These are phyloP conservation scores for Cydia amplana DNA, from an alignment of 1,140 invertebrate genomes.

Conservation along the genomic window DNA sequence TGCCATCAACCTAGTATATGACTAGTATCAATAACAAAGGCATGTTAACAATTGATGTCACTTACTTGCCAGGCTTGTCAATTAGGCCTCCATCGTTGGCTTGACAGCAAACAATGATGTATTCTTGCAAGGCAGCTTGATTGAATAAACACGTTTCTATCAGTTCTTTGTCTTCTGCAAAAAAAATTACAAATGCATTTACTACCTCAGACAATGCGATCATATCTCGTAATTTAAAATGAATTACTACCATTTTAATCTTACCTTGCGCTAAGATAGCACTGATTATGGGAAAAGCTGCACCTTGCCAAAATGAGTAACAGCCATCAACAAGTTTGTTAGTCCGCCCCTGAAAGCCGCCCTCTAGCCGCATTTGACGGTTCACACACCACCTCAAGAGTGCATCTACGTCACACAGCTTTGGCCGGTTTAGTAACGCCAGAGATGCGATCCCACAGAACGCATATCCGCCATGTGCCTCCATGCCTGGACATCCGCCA, in stretches of 20 bases:
- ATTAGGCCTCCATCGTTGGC: constrained; percentile 92
- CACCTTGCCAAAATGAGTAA: constrained; percentile 99
- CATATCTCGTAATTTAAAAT: background rate
- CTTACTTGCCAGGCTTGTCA: constrained; percentile 97
- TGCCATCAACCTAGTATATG: background rate
- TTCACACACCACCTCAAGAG: constrained; percentile 93
- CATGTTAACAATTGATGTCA: constrained; percentile 39
- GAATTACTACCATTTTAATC: constrained; percentile 22
- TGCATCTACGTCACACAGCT: constrained; percentile 88
- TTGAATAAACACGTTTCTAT: constrained; percentile 87
- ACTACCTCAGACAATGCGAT: background rate
- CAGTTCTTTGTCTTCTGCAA: constrained; percentile 67
- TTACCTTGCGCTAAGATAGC: constrained; percentile 72
- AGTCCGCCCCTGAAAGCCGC: constrained; percentile 96
- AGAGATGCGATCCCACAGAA: constrained; percentile 97
- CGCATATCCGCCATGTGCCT: constrained; percentile 99
- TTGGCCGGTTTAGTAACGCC: constrained; percentile 88
- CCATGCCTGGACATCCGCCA: constrained; percentile 94
- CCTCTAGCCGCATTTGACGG: constrained; percentile 93
- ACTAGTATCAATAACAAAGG: background rate
- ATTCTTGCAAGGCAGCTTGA: constrained; percentile 94
- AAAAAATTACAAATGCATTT: background rate
- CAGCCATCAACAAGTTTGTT: constrained; percentile 99
- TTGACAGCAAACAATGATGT: constrained; percentile 96
- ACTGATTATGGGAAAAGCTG: constrained; percentile 88